Evolutionary conservation across 1,140 invertebrate species (phyloP).

Genomic region (Berghia stephanieae): DNA sequence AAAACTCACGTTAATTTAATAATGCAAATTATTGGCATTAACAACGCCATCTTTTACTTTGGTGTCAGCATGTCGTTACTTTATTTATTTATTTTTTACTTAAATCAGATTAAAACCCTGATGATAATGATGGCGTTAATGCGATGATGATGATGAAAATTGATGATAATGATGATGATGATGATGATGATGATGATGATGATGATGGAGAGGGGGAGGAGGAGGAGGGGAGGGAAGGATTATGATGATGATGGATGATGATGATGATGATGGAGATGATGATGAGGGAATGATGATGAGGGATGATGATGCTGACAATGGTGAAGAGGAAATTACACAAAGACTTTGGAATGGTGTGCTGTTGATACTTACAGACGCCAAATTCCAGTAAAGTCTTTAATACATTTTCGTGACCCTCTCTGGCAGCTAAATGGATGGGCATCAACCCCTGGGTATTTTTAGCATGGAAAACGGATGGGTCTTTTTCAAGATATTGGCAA

Average conservation of each 20-base stretch:
- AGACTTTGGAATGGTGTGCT: not conserved
- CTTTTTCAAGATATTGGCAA: slow-evolving; percentile 76
- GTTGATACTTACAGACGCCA: slow-evolving; percentile 73
- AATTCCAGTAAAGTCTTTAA: slow-evolving; percentile 78
- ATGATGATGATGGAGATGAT: too few relatives aligned
- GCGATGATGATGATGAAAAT: not conserved
- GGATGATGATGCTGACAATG: not conserved
- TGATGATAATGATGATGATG: not conserved
- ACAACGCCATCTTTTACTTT: too few relatives aligned
- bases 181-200: too few relatives aligned
- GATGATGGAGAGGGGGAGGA: too few relatives aligned
- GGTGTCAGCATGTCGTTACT: too few relatives aligned
- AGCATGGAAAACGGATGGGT: slow-evolving; percentile 75
- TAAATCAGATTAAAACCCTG: not conserved
- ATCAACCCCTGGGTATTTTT: slow-evolving; percentile 78
- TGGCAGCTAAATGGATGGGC: slow-evolving; percentile 81
- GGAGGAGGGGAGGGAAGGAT: too few relatives aligned
- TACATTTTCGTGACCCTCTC: slow-evolving; percentile 78
- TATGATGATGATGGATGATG: too few relatives aligned
- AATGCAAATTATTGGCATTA: too few relatives aligned
- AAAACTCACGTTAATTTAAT: too few relatives aligned
- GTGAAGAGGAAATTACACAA: not conserved
- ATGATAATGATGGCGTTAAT: not conserved
- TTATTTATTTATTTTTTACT: too few relatives aligned
- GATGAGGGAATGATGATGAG: too few relatives aligned